Evolutionary conservation across 2,888 invertebrate genomes (phyloP), one percentile per base, ranked within the genome.

Genomic region (Cenopis cana): DNA sequence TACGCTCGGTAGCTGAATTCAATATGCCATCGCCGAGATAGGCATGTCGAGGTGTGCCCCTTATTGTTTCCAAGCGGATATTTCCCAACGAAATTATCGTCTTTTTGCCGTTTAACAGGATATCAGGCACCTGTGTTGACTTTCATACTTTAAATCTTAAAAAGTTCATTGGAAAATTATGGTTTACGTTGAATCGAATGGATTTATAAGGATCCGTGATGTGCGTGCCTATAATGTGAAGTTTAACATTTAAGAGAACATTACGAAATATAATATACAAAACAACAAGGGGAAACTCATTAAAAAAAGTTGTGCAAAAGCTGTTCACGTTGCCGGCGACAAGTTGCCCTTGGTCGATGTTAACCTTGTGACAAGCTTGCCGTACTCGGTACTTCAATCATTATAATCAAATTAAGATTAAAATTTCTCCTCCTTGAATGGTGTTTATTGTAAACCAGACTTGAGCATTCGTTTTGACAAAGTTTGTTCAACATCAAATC

Each of bases 11-110:
- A 79, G 80, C 81, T 82, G 81, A 81, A 86, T 88, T 86, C 87
- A 88, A 89, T 89, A 87, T 82, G 80, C 76, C 78, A 81, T 79
- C 80, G 74, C 29, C 66, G 77, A 80, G 77, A 74, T 75, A 73
- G 79, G 78, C 82, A 59, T 70, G 70, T 55, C 46, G 70, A 87
- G 89, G 88, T 83, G 88, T 79, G 89, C 83, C 86, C 76, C 74
- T 81, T 85, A 88, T 89, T 88, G 89, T 89, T 85, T 85, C 86
- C 82, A 85, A 77, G 84, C 85, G 88, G 87, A 87, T 85, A 85
- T 86, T 78, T 79, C 79, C 77, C 75, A 78, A 80, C 73, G 67
- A 81, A 77, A 78, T 79, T 74, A 79, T 75, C 71, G 73, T 80
- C 75, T 74, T 76, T 77, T 79, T 77, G 76, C 76, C 73, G n/a